Base-by-base conservation (phyloP, 2,797 vertebrate species). In the Schizothorax lantsangensis region DNA sequence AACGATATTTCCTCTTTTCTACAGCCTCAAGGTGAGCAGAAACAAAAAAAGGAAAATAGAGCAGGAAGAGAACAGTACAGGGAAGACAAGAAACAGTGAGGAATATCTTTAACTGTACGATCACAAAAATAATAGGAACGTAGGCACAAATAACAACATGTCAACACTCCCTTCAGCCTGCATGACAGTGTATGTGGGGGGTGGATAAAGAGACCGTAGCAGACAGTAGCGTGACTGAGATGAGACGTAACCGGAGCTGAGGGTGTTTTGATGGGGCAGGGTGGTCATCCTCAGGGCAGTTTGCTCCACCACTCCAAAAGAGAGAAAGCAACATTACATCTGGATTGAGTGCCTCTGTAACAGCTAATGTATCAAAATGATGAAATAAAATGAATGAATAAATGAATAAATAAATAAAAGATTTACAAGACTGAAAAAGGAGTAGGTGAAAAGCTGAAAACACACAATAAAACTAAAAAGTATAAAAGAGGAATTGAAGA, bases 81-180 rank as follows among this genome's bases (percentile, higher is more conserved):
- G 69, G 80, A 49, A 89, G 81, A 84, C 54, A 15, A 80, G 66
- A 47, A 72, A 49, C 77, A 79, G 74, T 84, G 86, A 75, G 82
- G 87, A 81, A 86, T 84, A 85, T 87, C 79, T 89, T 84, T 86
- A 89, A 89, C 87, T 84, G 84, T 81, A 89, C 64, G 59, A 86
- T 88, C 85, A 88, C 81, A 88, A 88, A 75, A 87, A 87, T 82
- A 91, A 87, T 80, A 77, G 87, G 64, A 88, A 77, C 52, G 40
- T 47, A 38, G 81, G 86, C 84, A 81, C 81, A 88, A 85, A 88
- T 88, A 86, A 77, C 81, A 86, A 88, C 84, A 82, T 84, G 86
- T 80, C 87, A 84, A 86, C 86, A 86, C 23, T 85, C 83, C 73
- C 79, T 88, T 89, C 88, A 87, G 81, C 57, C 72, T 75, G 86